Percentiles rank a stretch among this genome's conserved stretches.
Conservation (phyloP, 2,113 vertebrate genomes). For the Mastomys natalensis region DNA sequence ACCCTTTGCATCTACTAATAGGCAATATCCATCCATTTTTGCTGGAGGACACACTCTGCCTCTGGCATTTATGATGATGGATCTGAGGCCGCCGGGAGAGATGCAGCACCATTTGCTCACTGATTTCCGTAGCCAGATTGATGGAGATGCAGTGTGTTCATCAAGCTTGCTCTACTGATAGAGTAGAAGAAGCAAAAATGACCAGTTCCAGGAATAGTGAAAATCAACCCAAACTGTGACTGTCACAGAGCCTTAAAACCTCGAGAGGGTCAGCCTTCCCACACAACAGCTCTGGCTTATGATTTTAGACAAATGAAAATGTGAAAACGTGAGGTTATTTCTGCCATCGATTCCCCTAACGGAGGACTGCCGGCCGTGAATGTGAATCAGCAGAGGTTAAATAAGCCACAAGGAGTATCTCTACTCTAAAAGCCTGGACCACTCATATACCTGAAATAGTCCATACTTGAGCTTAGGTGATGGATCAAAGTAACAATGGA, state of each 20-base stretch:
- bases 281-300: neutral
- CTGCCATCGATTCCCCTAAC: neutral
- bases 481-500: neutral
- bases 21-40: rapidly evolving
- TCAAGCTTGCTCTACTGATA: conserved; percentile 58
- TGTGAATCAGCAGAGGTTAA: neutral
- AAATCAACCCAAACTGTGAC: conserved; percentile 60
- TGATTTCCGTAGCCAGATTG: neutral
- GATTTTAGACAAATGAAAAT: conserved; percentile 27
- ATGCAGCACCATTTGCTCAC: neutral
- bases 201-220: conserved; percentile 50
- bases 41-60: neutral
- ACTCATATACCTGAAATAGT: neutral
- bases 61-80: neutral
- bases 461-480: neutral
- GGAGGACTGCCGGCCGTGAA: rapidly evolving
- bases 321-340: neutral
- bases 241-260: conserved; percentile 23
- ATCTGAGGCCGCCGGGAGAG: neutral
- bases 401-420: neutral
- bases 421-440: neutral
- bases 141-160: neutral
- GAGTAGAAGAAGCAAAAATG: neutral
- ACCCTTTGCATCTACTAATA: neutral
- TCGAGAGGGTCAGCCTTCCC: conserved; percentile 8